Conservation (phyloP, 2,113 vertebrate species). For the Podarcis muralis region DNA sequence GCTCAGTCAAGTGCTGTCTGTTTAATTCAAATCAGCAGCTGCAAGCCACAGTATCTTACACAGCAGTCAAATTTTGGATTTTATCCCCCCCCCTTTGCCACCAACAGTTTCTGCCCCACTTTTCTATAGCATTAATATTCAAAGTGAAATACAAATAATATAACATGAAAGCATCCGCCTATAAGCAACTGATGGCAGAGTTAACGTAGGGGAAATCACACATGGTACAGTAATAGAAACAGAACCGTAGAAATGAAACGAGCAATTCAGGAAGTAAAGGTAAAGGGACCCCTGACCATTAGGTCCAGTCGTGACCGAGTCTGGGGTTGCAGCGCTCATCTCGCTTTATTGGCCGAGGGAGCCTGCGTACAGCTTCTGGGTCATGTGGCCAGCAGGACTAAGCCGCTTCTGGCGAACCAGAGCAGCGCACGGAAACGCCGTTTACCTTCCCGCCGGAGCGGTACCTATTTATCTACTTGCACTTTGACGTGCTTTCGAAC, state of each 20-base stretch:
- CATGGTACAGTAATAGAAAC: background rate
- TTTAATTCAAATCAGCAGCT: constrained; percentile 59
- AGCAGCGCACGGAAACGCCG: no score
- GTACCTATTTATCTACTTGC: no score
- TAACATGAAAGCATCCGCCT: background rate
- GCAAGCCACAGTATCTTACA: constrained; percentile 23
- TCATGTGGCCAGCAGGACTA: no score
- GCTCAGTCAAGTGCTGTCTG: constrained; percentile 31
- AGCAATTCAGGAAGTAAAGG: background rate
- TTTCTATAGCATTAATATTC: constrained; percentile 1
- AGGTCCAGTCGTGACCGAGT: no score
- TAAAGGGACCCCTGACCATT: no score
- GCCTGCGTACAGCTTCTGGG: no score
- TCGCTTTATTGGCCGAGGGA: no score
- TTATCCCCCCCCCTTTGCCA: background rate
- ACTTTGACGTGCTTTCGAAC: no score
- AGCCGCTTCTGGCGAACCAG: no score
- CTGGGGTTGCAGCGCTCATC: no score
- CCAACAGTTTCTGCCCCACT: background rate
- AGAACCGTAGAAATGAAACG: background rate
- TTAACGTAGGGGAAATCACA: background rate
- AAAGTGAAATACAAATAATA: background rate
- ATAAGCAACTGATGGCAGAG: background rate
- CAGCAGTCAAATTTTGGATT: background rate
- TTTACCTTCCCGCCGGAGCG: no score